Percentiles rank a stretch among this genome's conserved stretches.
These are phyloP conservation scores for Murina feae DNA, from an alignment of 2,113 vertebrate species.

Conservation along the genomic window DNA sequence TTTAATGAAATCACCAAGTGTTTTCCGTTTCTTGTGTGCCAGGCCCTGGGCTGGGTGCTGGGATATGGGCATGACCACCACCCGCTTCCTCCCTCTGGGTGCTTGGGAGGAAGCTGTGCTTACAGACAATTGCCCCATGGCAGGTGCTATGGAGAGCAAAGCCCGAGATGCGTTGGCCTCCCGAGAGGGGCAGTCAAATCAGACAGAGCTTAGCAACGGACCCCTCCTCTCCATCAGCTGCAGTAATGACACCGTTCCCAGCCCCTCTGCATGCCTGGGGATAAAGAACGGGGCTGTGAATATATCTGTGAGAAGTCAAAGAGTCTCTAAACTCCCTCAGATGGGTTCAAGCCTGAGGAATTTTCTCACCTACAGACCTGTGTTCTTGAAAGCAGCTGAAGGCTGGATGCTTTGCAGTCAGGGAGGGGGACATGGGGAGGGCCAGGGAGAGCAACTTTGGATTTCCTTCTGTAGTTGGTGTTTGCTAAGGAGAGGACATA, in stretches of 20 bases:
- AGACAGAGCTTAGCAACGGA: background rate
- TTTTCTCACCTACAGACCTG: background rate
- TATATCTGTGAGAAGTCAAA: background rate
- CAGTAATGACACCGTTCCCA: background rate
- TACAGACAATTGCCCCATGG: background rate
- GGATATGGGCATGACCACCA: background rate
- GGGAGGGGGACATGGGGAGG: no score
- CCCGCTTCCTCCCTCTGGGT: background rate
- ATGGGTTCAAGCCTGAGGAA: background rate
- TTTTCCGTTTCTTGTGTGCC: background rate
- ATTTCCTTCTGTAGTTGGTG: background rate
- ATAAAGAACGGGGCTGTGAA: constrained; percentile 33
- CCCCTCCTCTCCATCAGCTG: constrained; percentile 32
- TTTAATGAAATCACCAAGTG: background rate
- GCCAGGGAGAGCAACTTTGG: background rate
- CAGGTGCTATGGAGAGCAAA: background rate
- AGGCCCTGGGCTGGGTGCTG: background rate
- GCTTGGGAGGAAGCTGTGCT: background rate
- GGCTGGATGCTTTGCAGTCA: background rate
- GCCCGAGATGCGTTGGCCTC: background rate
- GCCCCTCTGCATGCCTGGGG: constrained; percentile 37
- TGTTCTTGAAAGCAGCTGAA: background rate
- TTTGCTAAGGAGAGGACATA: background rate
- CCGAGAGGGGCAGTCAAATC: background rate
- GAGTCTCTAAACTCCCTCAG: constrained; percentile 18